Evolutionary conservation across 2,797 vertebrate genomes (phyloP).

Genomic region (Rhadinocentrus ornatus): DNA sequence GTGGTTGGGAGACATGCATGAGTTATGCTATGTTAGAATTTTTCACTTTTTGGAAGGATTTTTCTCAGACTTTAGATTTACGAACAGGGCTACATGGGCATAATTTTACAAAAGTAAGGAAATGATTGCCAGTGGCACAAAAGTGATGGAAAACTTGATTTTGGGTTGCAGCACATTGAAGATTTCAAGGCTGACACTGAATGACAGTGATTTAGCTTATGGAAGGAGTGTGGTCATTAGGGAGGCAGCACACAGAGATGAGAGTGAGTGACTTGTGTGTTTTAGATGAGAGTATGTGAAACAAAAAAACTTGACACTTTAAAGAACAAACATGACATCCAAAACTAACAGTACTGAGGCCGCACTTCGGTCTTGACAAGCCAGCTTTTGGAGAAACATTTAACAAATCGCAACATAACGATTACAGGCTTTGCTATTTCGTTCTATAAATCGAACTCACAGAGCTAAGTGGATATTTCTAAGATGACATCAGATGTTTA

Average conservation of each 20-base stretch:
- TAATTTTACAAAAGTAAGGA: slow-evolving; percentile 33
- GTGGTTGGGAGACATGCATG: slow-evolving; percentile 75
- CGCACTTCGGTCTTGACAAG: slow-evolving; percentile 34
- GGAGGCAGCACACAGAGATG: slow-evolving; percentile 47
- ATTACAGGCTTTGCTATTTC: slow-evolving; percentile 52
- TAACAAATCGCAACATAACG: slow-evolving; percentile 34
- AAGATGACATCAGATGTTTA: slow-evolving; percentile 44
- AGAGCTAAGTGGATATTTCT: slow-evolving; percentile 43
- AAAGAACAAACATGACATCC: slow-evolving; percentile 63
- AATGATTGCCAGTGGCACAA: slow-evolving; percentile 33
- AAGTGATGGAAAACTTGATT: slow-evolving; percentile 32
- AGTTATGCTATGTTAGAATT: slow-evolving; percentile 59
- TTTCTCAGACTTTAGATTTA: slow-evolving; percentile 61
- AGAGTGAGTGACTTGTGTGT: slow-evolving; percentile 53
- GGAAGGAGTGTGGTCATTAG: slow-evolving; percentile 15
- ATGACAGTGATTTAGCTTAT: slow-evolving; percentile 35
- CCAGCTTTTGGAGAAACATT: slow-evolving; percentile 38
- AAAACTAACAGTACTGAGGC: slow-evolving; percentile 53
- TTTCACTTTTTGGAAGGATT: slow-evolving; percentile 58
- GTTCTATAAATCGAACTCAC: slow-evolving; percentile 32
- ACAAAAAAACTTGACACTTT: slow-evolving; percentile 67
- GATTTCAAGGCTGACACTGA: slow-evolving; percentile 35
- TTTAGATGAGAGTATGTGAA: slow-evolving; percentile 59
- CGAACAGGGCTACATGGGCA: slow-evolving; percentile 53
- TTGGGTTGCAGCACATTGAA: slow-evolving; percentile 30